Percentiles rank a stretch among this genome's conserved stretches.
phyloP scores from a whole-genome alignment of 2,797 vertebrate species.

The Megalops cyprinoides region DNA sequence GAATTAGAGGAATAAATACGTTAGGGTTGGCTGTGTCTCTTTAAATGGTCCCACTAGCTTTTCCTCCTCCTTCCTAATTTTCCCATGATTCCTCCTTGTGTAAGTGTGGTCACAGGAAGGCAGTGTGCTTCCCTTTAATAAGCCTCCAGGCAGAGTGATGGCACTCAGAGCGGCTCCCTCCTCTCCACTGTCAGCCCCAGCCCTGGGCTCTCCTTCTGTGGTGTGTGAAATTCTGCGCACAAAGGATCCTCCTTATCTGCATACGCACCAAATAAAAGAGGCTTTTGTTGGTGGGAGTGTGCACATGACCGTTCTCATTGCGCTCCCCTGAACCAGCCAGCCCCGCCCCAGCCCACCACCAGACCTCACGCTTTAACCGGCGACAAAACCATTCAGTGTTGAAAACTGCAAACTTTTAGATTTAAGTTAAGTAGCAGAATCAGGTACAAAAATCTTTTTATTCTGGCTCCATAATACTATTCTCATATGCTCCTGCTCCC shows the following conservation, averaged over 20 bases:
- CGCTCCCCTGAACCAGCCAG: slow-evolving; percentile 53
- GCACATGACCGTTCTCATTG: slow-evolving; percentile 80
- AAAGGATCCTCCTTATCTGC: slow-evolving; percentile 80
- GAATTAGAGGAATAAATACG: too few relatives aligned
- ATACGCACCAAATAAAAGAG: slow-evolving; percentile 80
- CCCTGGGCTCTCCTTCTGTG: slow-evolving; percentile 66
- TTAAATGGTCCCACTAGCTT: background rate
- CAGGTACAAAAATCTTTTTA: background rate
- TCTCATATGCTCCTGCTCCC: slow-evolving; percentile 22
- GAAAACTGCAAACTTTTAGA: too few relatives aligned
- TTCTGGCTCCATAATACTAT: slow-evolving; percentile 25
- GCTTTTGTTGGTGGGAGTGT: slow-evolving; percentile 78
- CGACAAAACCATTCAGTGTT: slow-evolving; percentile 32
- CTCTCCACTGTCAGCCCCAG: slow-evolving; percentile 51
- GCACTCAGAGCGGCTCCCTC: slow-evolving; percentile 38
- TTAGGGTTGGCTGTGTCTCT: background rate
- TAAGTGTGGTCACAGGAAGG: slow-evolving; percentile 40
- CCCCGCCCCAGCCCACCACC: slow-evolving; percentile 54
- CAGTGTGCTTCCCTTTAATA: slow-evolving; percentile 35
- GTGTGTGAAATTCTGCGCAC: slow-evolving; percentile 77
- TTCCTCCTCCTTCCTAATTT: background rate
- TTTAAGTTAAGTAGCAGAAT: background rate
- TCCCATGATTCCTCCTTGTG: background rate
- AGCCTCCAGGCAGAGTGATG: slow-evolving; percentile 55
- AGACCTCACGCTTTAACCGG: background rate